These are phyloP conservation scores for Sphenodon punctatus DNA, from an alignment of 2,797 vertebrate genomes.

Conservation along the genomic window DNA sequence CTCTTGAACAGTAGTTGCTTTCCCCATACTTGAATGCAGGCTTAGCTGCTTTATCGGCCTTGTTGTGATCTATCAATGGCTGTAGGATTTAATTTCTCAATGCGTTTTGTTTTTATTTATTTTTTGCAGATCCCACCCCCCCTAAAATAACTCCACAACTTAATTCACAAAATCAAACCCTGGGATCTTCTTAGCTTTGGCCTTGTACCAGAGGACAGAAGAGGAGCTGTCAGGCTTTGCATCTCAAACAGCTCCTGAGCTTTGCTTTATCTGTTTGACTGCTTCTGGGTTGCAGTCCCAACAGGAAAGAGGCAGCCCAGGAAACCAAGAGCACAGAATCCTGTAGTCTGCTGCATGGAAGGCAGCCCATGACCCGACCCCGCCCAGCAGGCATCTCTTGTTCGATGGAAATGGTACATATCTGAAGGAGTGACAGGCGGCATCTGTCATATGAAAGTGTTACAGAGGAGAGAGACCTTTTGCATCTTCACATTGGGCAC, in stretches of 20 bases:
- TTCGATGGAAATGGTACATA: too few species aligned
- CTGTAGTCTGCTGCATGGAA: slow-evolving; percentile 78
- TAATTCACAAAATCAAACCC: slow-evolving; percentile 58
- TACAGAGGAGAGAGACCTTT: too few species aligned
- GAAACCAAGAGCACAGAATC: slow-evolving; percentile 79
- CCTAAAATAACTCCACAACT: slow-evolving; percentile 52
- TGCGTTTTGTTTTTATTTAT: slow-evolving; percentile 73
- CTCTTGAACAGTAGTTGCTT: slow-evolving; percentile 20
- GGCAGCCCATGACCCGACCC: slow-evolving; percentile 78
- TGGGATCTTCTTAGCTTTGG: slow-evolving; percentile 74
- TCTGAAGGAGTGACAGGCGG: too few species aligned
- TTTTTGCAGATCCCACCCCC: slow-evolving; percentile 80
- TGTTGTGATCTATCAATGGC: slow-evolving; percentile 6
- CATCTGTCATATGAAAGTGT: too few species aligned
- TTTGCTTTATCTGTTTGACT: too few species aligned
- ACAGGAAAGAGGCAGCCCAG: slow-evolving; percentile 77
- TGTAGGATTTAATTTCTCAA: slow-evolving; percentile 52
- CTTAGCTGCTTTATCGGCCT: slow-evolving; percentile 20
- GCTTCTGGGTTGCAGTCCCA: slow-evolving; percentile 76
- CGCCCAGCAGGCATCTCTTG: too few species aligned
- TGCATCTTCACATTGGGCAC: too few species aligned
- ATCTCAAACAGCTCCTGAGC: slow-evolving; percentile 79
- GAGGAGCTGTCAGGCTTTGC: slow-evolving; percentile 78
- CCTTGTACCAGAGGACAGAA: slow-evolving; percentile 76
- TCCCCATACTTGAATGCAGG: neutral